Evolutionary conservation across 2,113 vertebrate genomes (phyloP), one percentile per base, ranked within the genome.

Genomic region (Atherinomorus stipes): DNA sequence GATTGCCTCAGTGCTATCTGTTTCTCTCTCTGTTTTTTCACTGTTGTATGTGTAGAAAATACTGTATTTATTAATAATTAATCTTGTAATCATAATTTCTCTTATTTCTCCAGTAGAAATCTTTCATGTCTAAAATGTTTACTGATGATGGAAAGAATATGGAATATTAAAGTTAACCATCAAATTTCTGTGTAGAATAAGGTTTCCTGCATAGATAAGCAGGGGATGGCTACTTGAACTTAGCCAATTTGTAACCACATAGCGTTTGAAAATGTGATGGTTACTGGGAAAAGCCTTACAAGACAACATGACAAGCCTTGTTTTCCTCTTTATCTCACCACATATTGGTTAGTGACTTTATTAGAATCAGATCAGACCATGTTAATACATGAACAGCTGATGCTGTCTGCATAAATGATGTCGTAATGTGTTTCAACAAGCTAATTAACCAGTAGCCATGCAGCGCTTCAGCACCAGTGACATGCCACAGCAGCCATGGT

Each of bases 1-100:
- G 94, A 96, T 94, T 93, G 91, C 85, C 88, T 78, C 59, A 4
- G 89, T 68, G 70, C 83, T 89, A 80, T 90, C 78, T 83, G 80
- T 91, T 76, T 86, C 66, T 49, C 63, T 70, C 78, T 77, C 64
- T 84, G 53, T 84, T 74, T 88, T 71, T 72, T 56, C 50, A 57
- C 47, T 51, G 57, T 70, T 49, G 74, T 21, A 40, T 56, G 10
- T 65, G 45, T 67, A 25, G 54, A 28, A 56, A 80, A 22, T 77
- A 50, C 37, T 54, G 62, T 38, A 38, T 19, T 15, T 47, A 19
- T 18, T 34, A 9, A 34, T 34, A 34, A 34, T 34, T 34, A 7
- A 4, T 34, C 31, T 9, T 5, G 31, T 5, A 9, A 34, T 34
- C 31, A 34, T 34, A 34, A 34, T 3, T 28, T 28, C 28, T 28